A percentile compares a stretch with the other conserved stretches of the same genome.
Conservation (phyloP, 1,140 invertebrate genomes). For the Lerema accius region DNA sequence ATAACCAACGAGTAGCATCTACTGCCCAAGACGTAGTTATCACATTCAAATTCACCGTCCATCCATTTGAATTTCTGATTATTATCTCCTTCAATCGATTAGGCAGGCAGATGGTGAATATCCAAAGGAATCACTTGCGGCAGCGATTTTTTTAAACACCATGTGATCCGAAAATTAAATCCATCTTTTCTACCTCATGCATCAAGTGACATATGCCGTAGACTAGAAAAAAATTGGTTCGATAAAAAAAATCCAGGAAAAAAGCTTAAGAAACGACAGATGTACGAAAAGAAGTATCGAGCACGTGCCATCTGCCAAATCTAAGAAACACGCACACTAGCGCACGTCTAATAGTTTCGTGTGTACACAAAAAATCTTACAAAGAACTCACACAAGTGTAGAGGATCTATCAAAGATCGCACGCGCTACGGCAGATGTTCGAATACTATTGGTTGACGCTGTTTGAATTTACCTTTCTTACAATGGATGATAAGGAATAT, state of each 20-base stretch:
- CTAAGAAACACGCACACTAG: constrained; percentile 67
- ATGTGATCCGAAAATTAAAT: constrained; percentile 70
- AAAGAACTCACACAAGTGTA: constrained; percentile 46
- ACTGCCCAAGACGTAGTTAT: no score
- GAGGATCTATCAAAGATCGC: constrained; percentile 68
- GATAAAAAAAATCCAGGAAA: constrained; percentile 63
- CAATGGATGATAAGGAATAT: constrained; percentile 70
- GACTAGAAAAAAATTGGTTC: constrained; percentile 64
- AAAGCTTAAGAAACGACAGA: constrained; percentile 70
- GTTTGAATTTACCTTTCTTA: constrained; percentile 72
- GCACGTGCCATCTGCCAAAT: constrained; percentile 82
- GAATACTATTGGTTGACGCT: constrained; percentile 64
- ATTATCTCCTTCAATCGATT: constrained; percentile 24
- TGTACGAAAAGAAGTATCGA: constrained; percentile 74
- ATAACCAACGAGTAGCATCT: no score
- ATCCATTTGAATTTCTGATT: neutral
- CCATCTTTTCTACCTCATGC: constrained; percentile 67
- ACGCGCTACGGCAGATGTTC: constrained; percentile 74
- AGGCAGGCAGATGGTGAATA: constrained; percentile 60
- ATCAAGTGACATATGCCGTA: constrained; percentile 73
- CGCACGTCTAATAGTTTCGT: constrained; percentile 38
- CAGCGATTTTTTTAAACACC: constrained; percentile 73
- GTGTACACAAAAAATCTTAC: constrained; percentile 35
- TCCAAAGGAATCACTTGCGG: constrained; percentile 56
- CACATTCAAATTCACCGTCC: neutral